phyloP scores from a whole-genome alignment of 2,113 vertebrate species.

The Marcusenius ussheri region DNA sequence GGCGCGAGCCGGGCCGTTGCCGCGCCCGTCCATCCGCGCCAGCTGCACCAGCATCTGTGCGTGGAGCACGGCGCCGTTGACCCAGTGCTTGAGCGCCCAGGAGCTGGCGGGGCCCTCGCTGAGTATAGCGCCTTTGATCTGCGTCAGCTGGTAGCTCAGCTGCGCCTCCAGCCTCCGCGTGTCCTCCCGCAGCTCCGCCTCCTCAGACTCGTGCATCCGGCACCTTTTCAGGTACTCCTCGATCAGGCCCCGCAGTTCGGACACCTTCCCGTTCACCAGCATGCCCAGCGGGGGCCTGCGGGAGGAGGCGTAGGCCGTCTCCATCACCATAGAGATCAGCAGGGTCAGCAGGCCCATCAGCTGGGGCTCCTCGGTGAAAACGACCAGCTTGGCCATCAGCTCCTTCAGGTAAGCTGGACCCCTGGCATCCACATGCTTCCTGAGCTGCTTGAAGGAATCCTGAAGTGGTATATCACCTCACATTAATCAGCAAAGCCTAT shows the following conservation, averaged over 20 bases:
- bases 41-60: slow-evolving; percentile 54
- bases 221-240: slow-evolving; percentile 59
- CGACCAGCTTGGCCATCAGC: slow-evolving; percentile 45
- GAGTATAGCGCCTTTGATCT: slow-evolving; percentile 50
- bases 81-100: slow-evolving; percentile 54
- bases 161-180: slow-evolving; percentile 44
- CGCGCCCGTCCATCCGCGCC: slow-evolving; percentile 35
- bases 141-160: slow-evolving; percentile 51
- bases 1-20: slow-evolving; percentile 32
- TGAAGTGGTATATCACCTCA: slow-evolving; percentile 19
- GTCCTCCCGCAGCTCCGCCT: slow-evolving; percentile 41
- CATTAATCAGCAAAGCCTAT: neutral
- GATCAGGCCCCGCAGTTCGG: slow-evolving; percentile 52
- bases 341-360: slow-evolving; percentile 48
- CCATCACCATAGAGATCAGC: slow-evolving; percentile 51
- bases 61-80: slow-evolving; percentile 51
- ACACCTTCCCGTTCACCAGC: neutral
- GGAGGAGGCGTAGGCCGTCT: slow-evolving; percentile 41
- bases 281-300: slow-evolving; percentile 20
- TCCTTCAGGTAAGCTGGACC: slow-evolving; percentile 53
- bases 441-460: slow-evolving; percentile 44
- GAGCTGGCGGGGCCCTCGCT: slow-evolving; percentile 41
- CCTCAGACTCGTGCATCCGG: slow-evolving; percentile 45
- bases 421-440: slow-evolving; percentile 38
- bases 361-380: slow-evolving; percentile 51